phyloP scores from a whole-genome alignment of 2,113 vertebrate genomes.

The Prolemur simus region DNA sequence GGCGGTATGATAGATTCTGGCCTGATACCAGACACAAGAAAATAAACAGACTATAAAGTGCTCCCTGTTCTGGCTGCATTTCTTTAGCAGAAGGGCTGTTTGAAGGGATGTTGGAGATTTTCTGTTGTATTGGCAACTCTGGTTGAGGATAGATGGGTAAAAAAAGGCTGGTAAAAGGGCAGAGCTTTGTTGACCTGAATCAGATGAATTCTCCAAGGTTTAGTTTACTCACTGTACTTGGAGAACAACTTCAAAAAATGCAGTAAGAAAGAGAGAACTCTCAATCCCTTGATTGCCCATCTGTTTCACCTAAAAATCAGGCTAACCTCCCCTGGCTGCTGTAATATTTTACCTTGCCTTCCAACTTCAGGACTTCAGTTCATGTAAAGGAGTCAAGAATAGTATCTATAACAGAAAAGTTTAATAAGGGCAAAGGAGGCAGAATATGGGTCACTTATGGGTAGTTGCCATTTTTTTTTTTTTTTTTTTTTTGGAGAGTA shows the following conservation, averaged over 20 bases:
- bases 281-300: constrained; percentile 56
- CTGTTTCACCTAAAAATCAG: constrained; percentile 48
- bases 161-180: constrained; percentile 18
- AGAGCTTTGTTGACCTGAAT: constrained; percentile 39
- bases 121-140: constrained; percentile 52
- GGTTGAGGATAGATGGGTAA: background rate
- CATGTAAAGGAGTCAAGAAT: constrained; percentile 36
- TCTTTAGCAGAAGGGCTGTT: background rate
- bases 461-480: background rate
- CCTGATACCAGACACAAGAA: background rate
- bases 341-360: constrained; percentile 45
- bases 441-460: background rate
- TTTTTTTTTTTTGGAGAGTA: background rate
- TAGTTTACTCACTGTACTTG: constrained; percentile 4
- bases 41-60: background rate
- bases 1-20: background rate
- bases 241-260: background rate
- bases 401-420: background rate
- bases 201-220: background rate
- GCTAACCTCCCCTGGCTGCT: background rate
- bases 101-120: constrained; percentile 17
- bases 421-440: background rate
- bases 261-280: constrained; percentile 16
- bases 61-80: background rate
- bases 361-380: constrained; percentile 9